phyloP scores from a whole-genome alignment of 2,888 invertebrate genomes.

The Caenorhabditis sp. region DNA sequence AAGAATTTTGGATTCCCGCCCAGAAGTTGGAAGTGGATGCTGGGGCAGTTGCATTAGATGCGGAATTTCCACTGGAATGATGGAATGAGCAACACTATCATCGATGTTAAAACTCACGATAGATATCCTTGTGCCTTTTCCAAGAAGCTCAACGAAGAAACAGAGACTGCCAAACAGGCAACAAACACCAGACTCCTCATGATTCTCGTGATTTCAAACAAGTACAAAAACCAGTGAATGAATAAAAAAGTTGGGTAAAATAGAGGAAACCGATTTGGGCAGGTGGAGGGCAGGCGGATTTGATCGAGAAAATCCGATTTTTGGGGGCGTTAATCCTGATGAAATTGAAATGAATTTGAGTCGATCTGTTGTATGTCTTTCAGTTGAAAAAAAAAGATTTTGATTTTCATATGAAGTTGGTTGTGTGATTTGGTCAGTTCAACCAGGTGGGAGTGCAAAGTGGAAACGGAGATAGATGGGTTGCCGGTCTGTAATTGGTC shows the following conservation, averaged over 20 bases:
- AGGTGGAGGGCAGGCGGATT: slow-evolving; percentile 26
- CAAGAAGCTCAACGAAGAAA: slow-evolving; percentile 32
- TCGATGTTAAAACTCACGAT: slow-evolving; percentile 6
- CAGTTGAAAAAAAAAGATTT: slow-evolving; percentile 9
- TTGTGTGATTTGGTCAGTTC: slow-evolving; percentile 39
- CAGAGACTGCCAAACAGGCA: slow-evolving; percentile 37
- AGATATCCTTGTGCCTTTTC: slow-evolving; percentile 48
- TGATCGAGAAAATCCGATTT: slow-evolving; percentile 30
- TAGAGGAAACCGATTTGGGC: slow-evolving; percentile 14
- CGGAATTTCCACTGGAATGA: slow-evolving; percentile 36
- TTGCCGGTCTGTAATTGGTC: slow-evolving; percentile 11
- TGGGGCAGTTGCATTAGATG: slow-evolving; percentile 9
- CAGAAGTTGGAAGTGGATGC: slow-evolving; percentile 9
- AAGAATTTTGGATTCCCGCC: slow-evolving; percentile 49
- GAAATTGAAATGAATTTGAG: slow-evolving; percentile 35
- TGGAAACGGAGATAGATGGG: not conserved
- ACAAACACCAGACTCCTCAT: slow-evolving; percentile 45
- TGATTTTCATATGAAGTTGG: slow-evolving; percentile 27
- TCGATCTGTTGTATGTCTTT: slow-evolving; percentile 14
- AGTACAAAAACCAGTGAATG: slow-evolving; percentile 48
- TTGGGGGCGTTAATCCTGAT: slow-evolving; percentile 51
- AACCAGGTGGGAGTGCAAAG: slow-evolving; percentile 29
- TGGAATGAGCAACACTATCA: not conserved
- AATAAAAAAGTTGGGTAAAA: slow-evolving; percentile 19
- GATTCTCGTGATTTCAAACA: not conserved